These are phyloP conservation scores for Bombus pascuorum DNA, from an alignment of 1,140 invertebrate species.

Conservation along the genomic window DNA sequence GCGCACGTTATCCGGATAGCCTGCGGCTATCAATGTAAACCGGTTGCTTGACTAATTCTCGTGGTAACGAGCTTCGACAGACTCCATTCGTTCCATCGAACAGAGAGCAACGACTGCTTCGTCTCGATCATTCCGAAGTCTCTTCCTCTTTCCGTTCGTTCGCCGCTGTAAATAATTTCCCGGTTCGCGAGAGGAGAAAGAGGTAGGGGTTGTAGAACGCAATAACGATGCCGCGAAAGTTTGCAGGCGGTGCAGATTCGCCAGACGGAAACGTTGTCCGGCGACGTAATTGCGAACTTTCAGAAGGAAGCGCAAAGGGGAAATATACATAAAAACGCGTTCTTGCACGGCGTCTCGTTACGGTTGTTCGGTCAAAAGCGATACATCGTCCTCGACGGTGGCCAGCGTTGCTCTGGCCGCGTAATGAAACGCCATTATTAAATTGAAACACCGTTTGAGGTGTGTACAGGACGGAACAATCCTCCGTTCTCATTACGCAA, in stretches of 20 bases:
- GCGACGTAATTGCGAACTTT: slow-evolving; percentile 26
- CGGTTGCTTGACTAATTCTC: slow-evolving; percentile 17
- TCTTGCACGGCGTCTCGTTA: slow-evolving; percentile 24
- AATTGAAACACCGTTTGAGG: slow-evolving; percentile 54
- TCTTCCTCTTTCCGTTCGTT: neutral
- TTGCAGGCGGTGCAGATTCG: neutral
- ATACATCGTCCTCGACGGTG: slow-evolving; percentile 29
- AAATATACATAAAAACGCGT: slow-evolving; percentile 23
- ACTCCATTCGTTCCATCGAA: neutral
- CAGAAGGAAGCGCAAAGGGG: slow-evolving; percentile 13
- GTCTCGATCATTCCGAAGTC: neutral
- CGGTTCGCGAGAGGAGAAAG: too few relatives aligned
- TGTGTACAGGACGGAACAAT: slow-evolving; percentile 49
- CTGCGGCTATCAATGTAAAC: neutral
- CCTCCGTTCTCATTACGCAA: slow-evolving; percentile 53
- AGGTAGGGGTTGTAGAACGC: neutral
- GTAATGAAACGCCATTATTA: slow-evolving; percentile 55
- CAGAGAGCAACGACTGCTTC: neutral
- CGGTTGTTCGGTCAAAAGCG: slow-evolving; percentile 44
- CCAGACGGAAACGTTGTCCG: neutral
- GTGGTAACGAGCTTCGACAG: neutral
- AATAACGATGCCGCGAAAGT: neutral
- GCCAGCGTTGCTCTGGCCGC: neutral
- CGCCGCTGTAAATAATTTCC: neutral
- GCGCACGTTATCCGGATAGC: neutral